Base-by-base conservation (phyloP, 1,140 invertebrate species). In the Tigriopus japonicus region DNA sequence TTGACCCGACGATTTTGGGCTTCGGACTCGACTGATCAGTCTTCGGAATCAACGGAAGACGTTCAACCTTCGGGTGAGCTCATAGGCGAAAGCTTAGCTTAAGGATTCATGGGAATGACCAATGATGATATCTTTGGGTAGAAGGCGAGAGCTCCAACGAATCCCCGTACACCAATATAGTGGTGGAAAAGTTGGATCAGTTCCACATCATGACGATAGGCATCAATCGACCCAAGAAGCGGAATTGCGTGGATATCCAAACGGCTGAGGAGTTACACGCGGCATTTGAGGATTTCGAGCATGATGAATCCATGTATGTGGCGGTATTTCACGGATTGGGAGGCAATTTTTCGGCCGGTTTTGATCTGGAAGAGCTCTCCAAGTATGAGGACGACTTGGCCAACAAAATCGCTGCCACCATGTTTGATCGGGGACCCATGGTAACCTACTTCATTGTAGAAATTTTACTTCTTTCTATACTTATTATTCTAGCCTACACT, bases 291-390 rank as follows among this genome's bases (percentile, higher is more conserved):
- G 72, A 75, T 41, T 92, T 93, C 74, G 87, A 93, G 65, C 77
- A 80, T 59, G 84, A 92, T 69, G 67, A 78, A 0, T 70, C 76
- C 0, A 74, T 81, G 5, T 71, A 75, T 63, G 81, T 84, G 10
- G 84, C 82, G 15, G 79, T 95, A 12, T 73, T 95, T 3, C 81
- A 91, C 74, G 91, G 91, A 24, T 78, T 82, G 69, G 87, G 88
- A 49, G 89, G 89, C 6, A 86, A 82, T 64, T 94, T 95, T 71
- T 93, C 87, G 72, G 80, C 88, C 41, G 91, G 91, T 6, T 87
- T 82, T 70, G 89, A 94, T 73, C 66, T 79, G 51, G 66, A 69
- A 19, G 72, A 76, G 63, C 62, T 79, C 52, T 73, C 82, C 61
- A 81, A 85, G 67, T 72, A 86, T 62, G 71, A 71, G 12, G 67